Conservation (phyloP, 2,113 vertebrate genomes). For the Dipodomys spectabilis region DNA sequence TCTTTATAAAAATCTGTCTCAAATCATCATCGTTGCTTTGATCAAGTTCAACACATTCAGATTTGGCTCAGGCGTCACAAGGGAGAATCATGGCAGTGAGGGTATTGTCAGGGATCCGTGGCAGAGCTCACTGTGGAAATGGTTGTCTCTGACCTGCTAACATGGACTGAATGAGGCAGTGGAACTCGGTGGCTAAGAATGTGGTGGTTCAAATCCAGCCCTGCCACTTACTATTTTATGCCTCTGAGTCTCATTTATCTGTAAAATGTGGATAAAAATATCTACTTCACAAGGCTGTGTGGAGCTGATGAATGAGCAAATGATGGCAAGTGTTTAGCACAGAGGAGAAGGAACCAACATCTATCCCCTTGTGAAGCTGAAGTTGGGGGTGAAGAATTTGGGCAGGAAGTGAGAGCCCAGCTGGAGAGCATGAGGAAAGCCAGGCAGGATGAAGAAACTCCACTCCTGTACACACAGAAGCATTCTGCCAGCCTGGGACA, state of each 20-base stretch:
- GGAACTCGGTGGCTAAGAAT: background rate
- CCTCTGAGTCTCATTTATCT: constrained; percentile 14
- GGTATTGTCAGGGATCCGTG: background rate
- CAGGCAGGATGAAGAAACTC: background rate
- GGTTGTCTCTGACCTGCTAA: background rate
- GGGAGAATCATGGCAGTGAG: background rate
- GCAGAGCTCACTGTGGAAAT: background rate
- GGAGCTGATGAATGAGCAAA: background rate
- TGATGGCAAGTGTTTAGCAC: background rate
- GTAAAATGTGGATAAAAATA: constrained; percentile 43
- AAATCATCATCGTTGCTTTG: background rate
- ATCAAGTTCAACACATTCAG: background rate
- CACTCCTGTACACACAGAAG: background rate
- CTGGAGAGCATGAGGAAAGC: background rate
- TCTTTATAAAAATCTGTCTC: background rate
- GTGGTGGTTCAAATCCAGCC: background rate
- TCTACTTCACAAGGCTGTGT: background rate
- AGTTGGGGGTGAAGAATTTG: background rate
- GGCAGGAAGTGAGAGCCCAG: too few species aligned
- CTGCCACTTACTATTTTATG: background rate
- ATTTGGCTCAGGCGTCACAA: background rate
- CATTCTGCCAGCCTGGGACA: background rate
- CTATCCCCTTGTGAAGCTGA: background rate
- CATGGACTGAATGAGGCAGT: accelerated
- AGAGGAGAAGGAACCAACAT: background rate